Base-by-base conservation (phyloP, 2,113 vertebrate genomes). In the Pituophis catenifer region DNA sequence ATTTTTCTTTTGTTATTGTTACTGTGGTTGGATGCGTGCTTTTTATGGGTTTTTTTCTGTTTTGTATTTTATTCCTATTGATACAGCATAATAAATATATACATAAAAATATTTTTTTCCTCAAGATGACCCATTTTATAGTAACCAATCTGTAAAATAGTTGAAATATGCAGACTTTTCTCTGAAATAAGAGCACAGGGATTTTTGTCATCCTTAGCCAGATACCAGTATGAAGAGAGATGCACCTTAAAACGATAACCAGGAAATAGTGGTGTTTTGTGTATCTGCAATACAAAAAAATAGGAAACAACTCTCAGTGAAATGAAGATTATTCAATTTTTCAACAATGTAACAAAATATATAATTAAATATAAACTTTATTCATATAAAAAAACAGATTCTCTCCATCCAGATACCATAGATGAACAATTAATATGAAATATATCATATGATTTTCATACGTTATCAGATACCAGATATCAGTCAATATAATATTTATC, bases 341-440 rank as follows among this genome's bases (percentile, higher is more conserved):
- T 86, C 55, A 52, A 54, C 48, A 88, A 24, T 23, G n/a, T 54
- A 48, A 26, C 12, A 62, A 23, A 48, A 48, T 12, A 33, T 26
- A 90, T 50, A 90, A 90, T 52, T 88, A 92, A 91, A n/a, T 24
- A 91, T 44, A n/a, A 91, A 50, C 55, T 92, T 87, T 52, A 92
- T 21, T 23, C 53, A 17, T 23, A 17, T n/a, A 92, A 92, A 88
- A 62, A 65, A n/a, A 53, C 57, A 62, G 88, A 92, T 29, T 52
- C 29, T 44, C 44, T 11, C 38, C 26, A 65, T 19, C 26, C 57
- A 65, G 29, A 91, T 59, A 87, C 58, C 3, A 88, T 53, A 52
- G 48, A 23, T 10, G 21, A 2, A 44, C 87, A 88, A 59, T 58
- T 54, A 21, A 3, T 17, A 8, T 13, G 5, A 92, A 54, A 59